Conservation (phyloP, 2,113 vertebrate genomes). For the Conger conger region DNA sequence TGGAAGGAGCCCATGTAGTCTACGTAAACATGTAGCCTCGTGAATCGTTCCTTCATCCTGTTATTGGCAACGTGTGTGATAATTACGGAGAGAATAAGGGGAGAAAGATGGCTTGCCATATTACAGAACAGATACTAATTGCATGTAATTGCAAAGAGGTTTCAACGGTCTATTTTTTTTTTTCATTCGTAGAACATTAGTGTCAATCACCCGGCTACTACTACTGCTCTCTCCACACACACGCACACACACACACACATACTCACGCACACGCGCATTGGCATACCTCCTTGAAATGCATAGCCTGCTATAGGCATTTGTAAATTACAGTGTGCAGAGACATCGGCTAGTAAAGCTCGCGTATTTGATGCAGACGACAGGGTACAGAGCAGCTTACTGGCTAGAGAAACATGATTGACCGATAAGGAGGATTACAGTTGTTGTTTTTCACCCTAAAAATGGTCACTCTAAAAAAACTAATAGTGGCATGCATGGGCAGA, state of each 20-base stretch:
- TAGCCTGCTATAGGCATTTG: background rate
- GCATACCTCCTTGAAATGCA: background rate
- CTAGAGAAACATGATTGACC: conserved; percentile 2
- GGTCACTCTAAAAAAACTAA: background rate
- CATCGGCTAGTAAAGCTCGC: background rate
- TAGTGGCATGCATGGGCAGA: background rate
- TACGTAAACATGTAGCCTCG: too few relatives aligned
- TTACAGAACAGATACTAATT: background rate
- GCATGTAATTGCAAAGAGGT: background rate
- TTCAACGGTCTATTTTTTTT: background rate
- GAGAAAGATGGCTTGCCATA: too few relatives aligned
- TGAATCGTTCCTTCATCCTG: background rate
- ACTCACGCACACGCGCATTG: background rate
- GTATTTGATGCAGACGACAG: background rate
- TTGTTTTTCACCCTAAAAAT: background rate
- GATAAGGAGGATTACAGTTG: conserved; percentile 9
- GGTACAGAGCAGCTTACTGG: background rate
- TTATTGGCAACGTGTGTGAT: background rate
- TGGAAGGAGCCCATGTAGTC: too few relatives aligned
- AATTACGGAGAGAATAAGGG: too few relatives aligned
- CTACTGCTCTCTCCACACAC: background rate
- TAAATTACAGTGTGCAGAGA: background rate
- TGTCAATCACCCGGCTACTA: background rate
- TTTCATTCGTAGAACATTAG: background rate
- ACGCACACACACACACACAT: background rate